A percentile compares a stretch with the other conserved stretches of the same genome.
Conservation (phyloP, 1,140 invertebrate species). For the Bombus fervidus region DNA sequence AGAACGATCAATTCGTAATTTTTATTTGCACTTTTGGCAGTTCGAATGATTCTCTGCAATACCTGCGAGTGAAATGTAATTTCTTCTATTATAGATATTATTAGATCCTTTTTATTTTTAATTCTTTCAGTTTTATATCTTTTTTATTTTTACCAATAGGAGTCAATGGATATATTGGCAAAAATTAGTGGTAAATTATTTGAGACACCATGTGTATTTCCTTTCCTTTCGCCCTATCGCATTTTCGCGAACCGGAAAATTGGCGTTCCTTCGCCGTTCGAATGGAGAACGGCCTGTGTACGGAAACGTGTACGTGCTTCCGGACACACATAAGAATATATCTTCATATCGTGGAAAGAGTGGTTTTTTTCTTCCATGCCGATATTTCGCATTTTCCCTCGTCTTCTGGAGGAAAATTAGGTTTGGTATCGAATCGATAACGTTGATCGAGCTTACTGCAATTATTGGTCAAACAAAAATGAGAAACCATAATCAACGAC, state of each 20-base stretch:
- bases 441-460: neutral
- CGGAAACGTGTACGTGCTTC: neutral
- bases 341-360: neutral
- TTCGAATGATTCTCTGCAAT: too few relatives aligned
- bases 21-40: too few relatives aligned
- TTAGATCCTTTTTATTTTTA: too few relatives aligned
- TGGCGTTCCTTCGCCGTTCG: neutral
- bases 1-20: too few relatives aligned
- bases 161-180: too few relatives aligned
- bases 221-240: neutral
- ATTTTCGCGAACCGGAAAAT: constrained; percentile 8
- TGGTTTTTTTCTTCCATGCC: neutral
- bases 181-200: neutral
- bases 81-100: too few relatives aligned
- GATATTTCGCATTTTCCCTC: neutral
- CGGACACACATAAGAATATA: constrained; percentile 6
- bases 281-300: neutral
- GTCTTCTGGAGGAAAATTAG: neutral
- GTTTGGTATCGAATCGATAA: neutral
- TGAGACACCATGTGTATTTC: neutral
- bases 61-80: too few relatives aligned
- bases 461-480: neutral
- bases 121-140: too few relatives aligned
- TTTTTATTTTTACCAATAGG: too few relatives aligned
- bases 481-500: too few relatives aligned